A percentile compares a stretch with the other conserved stretches of the same genome.
phyloP scores from a whole-genome alignment of 2,888 invertebrate species.

The Clusia tigrina region DNA sequence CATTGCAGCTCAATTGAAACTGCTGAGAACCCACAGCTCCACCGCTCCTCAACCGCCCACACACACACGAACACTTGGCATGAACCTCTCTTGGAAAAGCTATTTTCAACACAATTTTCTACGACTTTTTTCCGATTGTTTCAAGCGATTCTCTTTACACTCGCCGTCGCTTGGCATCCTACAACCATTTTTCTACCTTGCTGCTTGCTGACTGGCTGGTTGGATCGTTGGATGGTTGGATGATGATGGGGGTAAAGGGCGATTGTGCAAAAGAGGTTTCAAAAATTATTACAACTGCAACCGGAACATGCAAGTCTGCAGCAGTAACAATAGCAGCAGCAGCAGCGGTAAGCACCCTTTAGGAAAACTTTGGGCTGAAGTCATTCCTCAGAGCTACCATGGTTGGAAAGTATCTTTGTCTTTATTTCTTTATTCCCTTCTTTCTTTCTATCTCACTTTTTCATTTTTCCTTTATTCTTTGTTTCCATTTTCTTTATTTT shows the following conservation, averaged over 20 bases:
- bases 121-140: slow-evolving; percentile 12
- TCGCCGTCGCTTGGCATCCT: neutral
- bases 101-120: slow-evolving; percentile 10
- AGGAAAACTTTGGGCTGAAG: too few relatives aligned
- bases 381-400: too few relatives aligned
- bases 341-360: too few relatives aligned
- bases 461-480: too few relatives aligned
- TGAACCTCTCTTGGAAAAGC: neutral
- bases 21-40: too few relatives aligned
- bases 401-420: too few relatives aligned
- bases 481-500: too few relatives aligned
- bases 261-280: slow-evolving; percentile 11
- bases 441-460: too few relatives aligned
- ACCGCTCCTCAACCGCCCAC: neutral
- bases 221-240: too few relatives aligned
- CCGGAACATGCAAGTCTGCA: slow-evolving; percentile 21
- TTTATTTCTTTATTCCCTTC: too few relatives aligned
- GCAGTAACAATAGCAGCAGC: neutral
- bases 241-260: too few relatives aligned
- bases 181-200: neutral
- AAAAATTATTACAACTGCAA: slow-evolving; percentile 30
- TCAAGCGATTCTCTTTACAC: slow-evolving; percentile 2
- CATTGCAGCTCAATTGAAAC: slow-evolving; percentile 10
- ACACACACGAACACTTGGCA: neutral
- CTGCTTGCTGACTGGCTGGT: too few relatives aligned